Percentiles rank a stretch among this genome's conserved stretches.
Evolutionary conservation across 2,888 invertebrate genomes (phyloP).

Genomic region (Megastigmus dorsalis): DNA sequence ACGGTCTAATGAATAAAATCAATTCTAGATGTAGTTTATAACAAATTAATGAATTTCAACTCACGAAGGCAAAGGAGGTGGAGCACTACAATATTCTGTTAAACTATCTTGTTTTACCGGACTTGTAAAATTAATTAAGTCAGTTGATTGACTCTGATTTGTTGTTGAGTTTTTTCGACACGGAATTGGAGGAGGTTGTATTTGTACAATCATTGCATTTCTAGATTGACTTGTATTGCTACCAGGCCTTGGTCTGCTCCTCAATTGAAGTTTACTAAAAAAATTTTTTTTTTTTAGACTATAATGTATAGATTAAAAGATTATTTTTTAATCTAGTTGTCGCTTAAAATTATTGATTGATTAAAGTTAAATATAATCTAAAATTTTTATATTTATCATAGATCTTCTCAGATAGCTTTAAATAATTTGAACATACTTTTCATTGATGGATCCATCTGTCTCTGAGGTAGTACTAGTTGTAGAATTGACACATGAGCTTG

Average conservation of each 20-base stretch:
- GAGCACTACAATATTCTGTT: slow-evolving; percentile 66
- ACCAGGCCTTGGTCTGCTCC: slow-evolving; percentile 79
- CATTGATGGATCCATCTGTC: slow-evolving; percentile 61
- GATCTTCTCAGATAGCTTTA: too few relatives aligned
- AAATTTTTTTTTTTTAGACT: not conserved
- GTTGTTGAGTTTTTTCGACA: slow-evolving; percentile 71
- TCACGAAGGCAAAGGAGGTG: slow-evolving; percentile 68
- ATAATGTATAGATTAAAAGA: not conserved
- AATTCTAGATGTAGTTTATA: not conserved
- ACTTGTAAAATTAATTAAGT: slow-evolving; percentile 72
- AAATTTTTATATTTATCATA: not conserved
- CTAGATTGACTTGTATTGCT: slow-evolving; percentile 74
- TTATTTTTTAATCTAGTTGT: not conserved
- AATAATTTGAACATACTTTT: slow-evolving; percentile 61
- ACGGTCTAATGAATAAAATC: not conserved
- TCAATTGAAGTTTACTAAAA: slow-evolving; percentile 73
- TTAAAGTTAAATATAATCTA: not conserved
- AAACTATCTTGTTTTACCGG: slow-evolving; percentile 70
- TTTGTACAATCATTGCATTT: slow-evolving; percentile 74
- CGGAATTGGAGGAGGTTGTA: slow-evolving; percentile 73
- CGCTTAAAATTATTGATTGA: not conserved
- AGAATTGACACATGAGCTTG: slow-evolving; percentile 40
- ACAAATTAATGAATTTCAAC: slow-evolving; percentile 19
- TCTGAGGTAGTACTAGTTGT: slow-evolving; percentile 60
- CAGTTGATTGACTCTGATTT: slow-evolving; percentile 62